phyloP scores from a whole-genome alignment of 1,140 invertebrate genomes.

The Ctenoplectra terminalis region DNA sequence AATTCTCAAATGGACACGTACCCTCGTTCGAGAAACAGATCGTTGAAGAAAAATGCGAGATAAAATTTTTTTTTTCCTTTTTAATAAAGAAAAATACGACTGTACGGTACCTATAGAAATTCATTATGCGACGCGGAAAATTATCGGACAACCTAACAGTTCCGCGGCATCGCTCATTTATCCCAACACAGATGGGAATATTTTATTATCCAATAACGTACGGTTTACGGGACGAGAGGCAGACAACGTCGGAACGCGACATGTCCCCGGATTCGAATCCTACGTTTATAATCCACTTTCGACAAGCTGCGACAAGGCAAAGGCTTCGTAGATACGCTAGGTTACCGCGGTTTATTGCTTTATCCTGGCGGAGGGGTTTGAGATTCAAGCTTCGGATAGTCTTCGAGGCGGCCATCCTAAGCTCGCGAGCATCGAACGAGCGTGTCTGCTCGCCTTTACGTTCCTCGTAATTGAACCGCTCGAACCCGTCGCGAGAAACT shows the following conservation, averaged over 20 bases:
- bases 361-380: not conserved
- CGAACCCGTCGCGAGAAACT: not conserved
- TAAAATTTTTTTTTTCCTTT: no score
- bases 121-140: no score
- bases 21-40: no score
- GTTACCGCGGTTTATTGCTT: conserved; percentile 18
- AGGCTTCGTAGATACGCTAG: not conserved
- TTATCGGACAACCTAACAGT: no score
- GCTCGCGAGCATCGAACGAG: no score
- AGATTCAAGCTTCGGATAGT: not conserved
- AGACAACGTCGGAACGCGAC: not conserved
- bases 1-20: no score
- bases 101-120: no score
- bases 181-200: not conserved
- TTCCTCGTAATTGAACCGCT: conserved; percentile 7
- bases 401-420: not conserved
- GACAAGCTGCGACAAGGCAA: conserved; percentile 12
- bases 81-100: no score
- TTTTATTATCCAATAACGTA: not conserved
- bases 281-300: conserved; percentile 20
- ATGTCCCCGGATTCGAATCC: not conserved
- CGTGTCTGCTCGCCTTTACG: not conserved
- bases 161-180: not conserved
- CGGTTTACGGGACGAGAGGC: not conserved
- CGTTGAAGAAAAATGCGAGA: no score